Evolutionary conservation across 2,888 invertebrate genomes (phyloP).

Genomic region (Tridacna crocea): DNA sequence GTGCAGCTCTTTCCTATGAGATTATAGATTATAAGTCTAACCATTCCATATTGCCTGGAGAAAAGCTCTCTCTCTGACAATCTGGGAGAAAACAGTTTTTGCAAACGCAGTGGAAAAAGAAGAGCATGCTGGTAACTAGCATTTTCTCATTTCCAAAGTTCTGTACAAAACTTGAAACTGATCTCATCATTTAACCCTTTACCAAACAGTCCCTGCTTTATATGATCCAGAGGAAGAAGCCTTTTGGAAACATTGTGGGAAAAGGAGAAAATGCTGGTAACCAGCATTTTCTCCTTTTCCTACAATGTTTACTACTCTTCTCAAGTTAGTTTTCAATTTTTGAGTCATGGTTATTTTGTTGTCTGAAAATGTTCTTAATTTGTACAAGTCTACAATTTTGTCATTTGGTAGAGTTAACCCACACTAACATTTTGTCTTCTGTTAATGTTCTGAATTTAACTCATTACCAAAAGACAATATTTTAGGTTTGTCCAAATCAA

Average conservation of each 20-base stretch:
- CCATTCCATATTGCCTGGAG: background rate
- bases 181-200: background rate
- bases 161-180: background rate
- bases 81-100: background rate
- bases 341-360: no score
- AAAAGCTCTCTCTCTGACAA: background rate
- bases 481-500: background rate
- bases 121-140: no score
- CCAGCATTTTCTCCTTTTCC: slow-evolving; percentile 5
- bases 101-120: background rate
- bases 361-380: background rate
- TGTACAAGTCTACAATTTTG: background rate
- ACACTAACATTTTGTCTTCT: no score
- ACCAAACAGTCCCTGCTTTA: no score
- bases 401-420: no score
- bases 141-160: background rate
- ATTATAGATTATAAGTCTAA: background rate
- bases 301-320: no score
- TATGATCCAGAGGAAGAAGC: no score
- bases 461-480: no score
- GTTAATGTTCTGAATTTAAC: no score
- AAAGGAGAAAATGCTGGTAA: background rate
- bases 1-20: background rate
- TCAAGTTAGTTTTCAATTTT: no score
- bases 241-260: background rate